A percentile compares a stretch with the other conserved stretches of the same genome.
phyloP scores from a whole-genome alignment of 2,113 vertebrate species.

The Gallinago media region DNA sequence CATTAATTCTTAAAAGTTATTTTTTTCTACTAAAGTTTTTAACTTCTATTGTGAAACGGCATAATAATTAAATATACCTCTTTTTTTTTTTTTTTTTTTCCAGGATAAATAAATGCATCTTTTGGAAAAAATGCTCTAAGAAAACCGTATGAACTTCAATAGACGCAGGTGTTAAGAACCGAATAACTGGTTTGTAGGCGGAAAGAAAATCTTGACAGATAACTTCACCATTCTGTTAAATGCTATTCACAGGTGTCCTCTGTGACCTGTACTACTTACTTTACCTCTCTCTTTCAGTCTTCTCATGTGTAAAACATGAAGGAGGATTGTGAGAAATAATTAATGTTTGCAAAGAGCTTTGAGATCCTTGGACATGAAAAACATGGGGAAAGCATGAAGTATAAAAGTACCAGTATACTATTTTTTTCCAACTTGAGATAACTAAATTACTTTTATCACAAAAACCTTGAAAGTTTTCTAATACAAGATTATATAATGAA shows the following conservation, averaged over 20 bases:
- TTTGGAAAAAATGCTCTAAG: not conserved
- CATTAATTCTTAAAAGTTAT: not conserved
- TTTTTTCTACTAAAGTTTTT: not conserved
- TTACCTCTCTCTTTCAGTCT: conserved; percentile 27
- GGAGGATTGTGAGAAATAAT: conserved; percentile 49
- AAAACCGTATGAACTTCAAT: not conserved
- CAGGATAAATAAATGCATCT: not conserved
- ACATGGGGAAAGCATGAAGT: not conserved
- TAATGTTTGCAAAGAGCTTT: conserved; percentile 54
- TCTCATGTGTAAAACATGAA: conserved; percentile 52
- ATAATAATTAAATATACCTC: not conserved
- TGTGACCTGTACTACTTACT: conserved; percentile 68
- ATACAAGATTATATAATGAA: not conserved
- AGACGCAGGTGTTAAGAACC: not conserved
- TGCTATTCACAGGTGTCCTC: conserved; percentile 50
- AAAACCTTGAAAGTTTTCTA: conserved; percentile 41
- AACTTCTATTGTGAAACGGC: not conserved
- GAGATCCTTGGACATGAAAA: conserved; percentile 41
- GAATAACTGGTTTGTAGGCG: not conserved
- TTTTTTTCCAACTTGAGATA: not conserved
- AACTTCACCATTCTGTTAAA: conserved; percentile 29
- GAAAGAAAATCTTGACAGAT: not conserved
- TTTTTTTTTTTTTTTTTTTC: not conserved
- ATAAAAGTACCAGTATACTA: not conserved
- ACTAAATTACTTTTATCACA: not conserved